Evolutionary conservation across 2,888 invertebrate genomes (phyloP).

Genomic region (Tetramorium bicarinatum): DNA sequence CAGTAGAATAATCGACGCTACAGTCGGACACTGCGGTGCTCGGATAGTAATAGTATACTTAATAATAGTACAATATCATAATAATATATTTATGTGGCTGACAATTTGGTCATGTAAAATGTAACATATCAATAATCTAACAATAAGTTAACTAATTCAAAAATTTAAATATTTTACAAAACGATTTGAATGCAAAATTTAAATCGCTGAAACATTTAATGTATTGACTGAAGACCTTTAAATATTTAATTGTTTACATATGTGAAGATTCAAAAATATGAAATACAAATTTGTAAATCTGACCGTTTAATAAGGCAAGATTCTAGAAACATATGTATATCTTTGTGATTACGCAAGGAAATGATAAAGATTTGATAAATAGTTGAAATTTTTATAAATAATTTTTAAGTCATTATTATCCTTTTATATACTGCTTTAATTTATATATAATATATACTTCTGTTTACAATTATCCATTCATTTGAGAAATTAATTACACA

Average conservation of each 20-base stretch:
- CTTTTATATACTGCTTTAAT: background rate
- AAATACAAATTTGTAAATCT: background rate
- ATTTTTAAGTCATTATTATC: conserved; percentile 5
- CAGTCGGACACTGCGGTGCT: background rate
- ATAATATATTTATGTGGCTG: background rate
- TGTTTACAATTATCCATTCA: background rate
- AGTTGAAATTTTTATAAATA: background rate
- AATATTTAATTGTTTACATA: background rate
- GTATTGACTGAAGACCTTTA: background rate
- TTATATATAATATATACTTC: background rate
- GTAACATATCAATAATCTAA: background rate
- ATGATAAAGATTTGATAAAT: background rate
- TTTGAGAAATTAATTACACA: background rate
- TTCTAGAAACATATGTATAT: background rate
- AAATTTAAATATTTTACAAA: background rate
- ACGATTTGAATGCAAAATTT: background rate
- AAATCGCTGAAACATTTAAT: background rate
- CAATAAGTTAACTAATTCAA: background rate
- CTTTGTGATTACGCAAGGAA: background rate
- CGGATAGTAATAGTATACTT: background rate
- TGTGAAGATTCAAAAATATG: background rate
- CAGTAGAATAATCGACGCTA: background rate
- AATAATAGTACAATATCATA: background rate
- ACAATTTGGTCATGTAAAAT: background rate
- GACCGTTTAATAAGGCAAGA: background rate